A percentile compares a stretch with the other conserved stretches of the same genome.
These are phyloP conservation scores for Drosophila hamatofila DNA, from an alignment of 2,888 invertebrate species.

Conservation along the genomic window DNA sequence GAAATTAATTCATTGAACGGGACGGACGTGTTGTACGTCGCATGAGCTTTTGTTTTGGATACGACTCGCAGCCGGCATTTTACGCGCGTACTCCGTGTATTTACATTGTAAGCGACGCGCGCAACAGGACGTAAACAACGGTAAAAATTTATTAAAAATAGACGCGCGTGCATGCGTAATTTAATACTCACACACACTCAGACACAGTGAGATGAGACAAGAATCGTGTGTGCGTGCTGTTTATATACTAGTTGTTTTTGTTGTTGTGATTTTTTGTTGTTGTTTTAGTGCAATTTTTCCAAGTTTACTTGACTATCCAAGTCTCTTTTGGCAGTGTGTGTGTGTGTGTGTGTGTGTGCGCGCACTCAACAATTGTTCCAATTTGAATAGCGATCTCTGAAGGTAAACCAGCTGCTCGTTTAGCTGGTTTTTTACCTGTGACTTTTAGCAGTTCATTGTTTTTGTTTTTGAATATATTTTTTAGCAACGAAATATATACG, in stretches of 20 bases:
- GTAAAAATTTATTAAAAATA: conserved; percentile 54
- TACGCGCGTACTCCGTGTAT: conserved; percentile 49
- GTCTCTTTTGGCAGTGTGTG: conserved; percentile 4
- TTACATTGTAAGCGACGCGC: conserved; percentile 59
- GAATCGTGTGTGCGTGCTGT: conserved; percentile 36
- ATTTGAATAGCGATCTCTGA: conserved; percentile 51
- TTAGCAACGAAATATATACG: background rate
- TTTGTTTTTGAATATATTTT: conserved; percentile 5
- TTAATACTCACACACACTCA: conserved; percentile 32
- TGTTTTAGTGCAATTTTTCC: conserved; percentile 48
- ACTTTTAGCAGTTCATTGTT: conserved; percentile 26
- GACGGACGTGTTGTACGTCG: conserved; percentile 20
- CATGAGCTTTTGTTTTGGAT: conserved; percentile 17
- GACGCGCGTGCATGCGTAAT: conserved; percentile 44
- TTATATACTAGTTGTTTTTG: conserved; percentile 12
- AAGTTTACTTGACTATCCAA: conserved; percentile 19
- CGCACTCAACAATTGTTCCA: conserved; percentile 45
- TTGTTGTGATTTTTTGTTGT: conserved; percentile 5
- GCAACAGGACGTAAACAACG: conserved; percentile 64
- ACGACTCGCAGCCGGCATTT: conserved; percentile 54
- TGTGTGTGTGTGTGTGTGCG: conserved; percentile 10
- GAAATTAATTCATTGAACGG: conserved; percentile 39
- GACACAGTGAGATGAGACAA: background rate
- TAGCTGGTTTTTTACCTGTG: conserved; percentile 35
- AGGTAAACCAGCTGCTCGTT: conserved; percentile 55